These are phyloP conservation scores for Beris morrisii DNA, from an alignment of 2,888 invertebrate species.

Conservation along the genomic window DNA sequence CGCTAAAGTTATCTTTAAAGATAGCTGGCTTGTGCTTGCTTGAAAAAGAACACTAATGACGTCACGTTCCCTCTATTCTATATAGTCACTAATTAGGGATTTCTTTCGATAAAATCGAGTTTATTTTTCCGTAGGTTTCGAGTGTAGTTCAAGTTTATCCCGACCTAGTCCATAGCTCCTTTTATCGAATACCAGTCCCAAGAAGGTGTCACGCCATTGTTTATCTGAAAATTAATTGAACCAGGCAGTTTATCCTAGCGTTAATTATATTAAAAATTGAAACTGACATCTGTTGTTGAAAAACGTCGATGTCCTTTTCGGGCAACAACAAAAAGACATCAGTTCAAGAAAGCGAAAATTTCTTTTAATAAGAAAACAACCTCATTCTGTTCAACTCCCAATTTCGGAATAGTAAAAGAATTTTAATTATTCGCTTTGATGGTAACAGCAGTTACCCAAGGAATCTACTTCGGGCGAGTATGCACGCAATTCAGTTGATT, in stretches of 20 bases:
- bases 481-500: slow-evolving; percentile 1
- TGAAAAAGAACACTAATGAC: slow-evolving; percentile 37
- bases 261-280: slow-evolving; percentile 24
- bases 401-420: slow-evolving; percentile 19
- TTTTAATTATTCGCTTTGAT: slow-evolving; percentile 25
- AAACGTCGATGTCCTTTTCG: slow-evolving; percentile 3
- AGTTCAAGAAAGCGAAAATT: slow-evolving; percentile 1
- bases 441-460: slow-evolving; percentile 2
- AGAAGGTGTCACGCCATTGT: too few relatives aligned
- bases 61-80: slow-evolving; percentile 35
- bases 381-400: background rate
- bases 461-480: too few relatives aligned
- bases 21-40: slow-evolving; percentile 22
- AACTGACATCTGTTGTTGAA: slow-evolving; percentile 24
- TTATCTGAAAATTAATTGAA: slow-evolving; percentile 1
- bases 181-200: too few relatives aligned
- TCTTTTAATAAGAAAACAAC: slow-evolving; percentile 19
- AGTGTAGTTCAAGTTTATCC: too few relatives aligned
- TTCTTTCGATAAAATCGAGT: slow-evolving; percentile 22
- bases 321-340: background rate
- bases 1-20: slow-evolving; percentile 25
- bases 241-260: background rate
- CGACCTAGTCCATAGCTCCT: too few relatives aligned
- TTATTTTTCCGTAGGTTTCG: slow-evolving; percentile 9
- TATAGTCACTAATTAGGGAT: slow-evolving; percentile 33